Evolutionary conservation across 2,113 vertebrate genomes (phyloP).

Genomic region (Rattus norvegicus): GRCr8 NC_086021.1:33126001-33126500

Average conservation of each 20-base stretch:
- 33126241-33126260: slow-evolving; percentile 56
- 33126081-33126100: too few species aligned
- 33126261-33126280: slow-evolving; percentile 62
- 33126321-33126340: slow-evolving; percentile 52
- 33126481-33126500: background rate
- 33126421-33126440: background rate
- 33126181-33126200: slow-evolving; percentile 42
- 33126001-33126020: slow-evolving; percentile 65
- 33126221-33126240: slow-evolving; percentile 62
- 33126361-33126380: background rate
- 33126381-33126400: slow-evolving; percentile 67
- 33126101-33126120: background rate
- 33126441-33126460: background rate
- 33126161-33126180: slow-evolving; percentile 48
- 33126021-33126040: slow-evolving; percentile 58
- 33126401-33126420: background rate
- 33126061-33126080: slow-evolving; percentile 2
- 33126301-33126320: slow-evolving; percentile 55
- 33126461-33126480: background rate
- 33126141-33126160: slow-evolving; percentile 8
- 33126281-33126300: slow-evolving; percentile 65
- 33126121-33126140: slow-evolving; percentile 36
- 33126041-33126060: background rate
- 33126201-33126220: background rate
- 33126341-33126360: background rate